phyloP scores from a whole-genome alignment of 2,797 vertebrate species.

The Nyctibius grandis region DNA sequence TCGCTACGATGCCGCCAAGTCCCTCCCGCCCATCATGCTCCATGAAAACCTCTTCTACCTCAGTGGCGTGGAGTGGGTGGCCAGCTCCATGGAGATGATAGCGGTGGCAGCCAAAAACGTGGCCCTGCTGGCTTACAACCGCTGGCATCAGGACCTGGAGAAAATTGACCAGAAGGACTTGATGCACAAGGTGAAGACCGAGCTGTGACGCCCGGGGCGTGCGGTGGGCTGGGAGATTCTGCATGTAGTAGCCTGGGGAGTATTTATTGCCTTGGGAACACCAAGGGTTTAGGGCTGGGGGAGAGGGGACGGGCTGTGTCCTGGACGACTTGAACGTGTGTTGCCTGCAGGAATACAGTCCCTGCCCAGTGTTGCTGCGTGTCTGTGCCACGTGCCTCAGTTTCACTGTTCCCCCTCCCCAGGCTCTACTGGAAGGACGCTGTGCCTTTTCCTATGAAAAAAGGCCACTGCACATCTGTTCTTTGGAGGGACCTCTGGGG shows the following conservation, averaged over 20 bases:
- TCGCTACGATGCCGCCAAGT: constrained; percentile 77
- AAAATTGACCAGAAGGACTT: constrained; percentile 97
- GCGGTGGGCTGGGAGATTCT: background rate
- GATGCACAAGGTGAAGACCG: constrained; percentile 97
- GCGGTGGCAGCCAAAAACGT: constrained; percentile 95
- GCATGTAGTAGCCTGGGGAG: background rate
- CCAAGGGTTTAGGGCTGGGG: background rate
- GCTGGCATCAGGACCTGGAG: constrained; percentile 90
- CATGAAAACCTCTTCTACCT: constrained; percentile 93
- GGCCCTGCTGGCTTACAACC: constrained; percentile 92
- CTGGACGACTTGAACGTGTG: background rate
- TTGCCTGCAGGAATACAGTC: constrained; percentile 9
- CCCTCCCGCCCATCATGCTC: constrained; percentile 84
- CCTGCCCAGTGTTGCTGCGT: background rate
- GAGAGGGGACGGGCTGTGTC: background rate
- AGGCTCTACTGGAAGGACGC: background rate
- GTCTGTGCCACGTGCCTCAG: background rate
- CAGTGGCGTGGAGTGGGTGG: constrained; percentile 91
- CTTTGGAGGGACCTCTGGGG: background rate
- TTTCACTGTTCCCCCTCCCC: background rate
- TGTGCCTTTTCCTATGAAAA: background rate
- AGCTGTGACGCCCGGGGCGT: constrained; percentile 78
- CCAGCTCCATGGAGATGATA: constrained; percentile 95
- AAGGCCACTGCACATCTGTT: background rate
- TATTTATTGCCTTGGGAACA: constrained; percentile 17